Conservation (phyloP, 2,888 invertebrate genomes). For the Amphipoea lucens region DNA sequence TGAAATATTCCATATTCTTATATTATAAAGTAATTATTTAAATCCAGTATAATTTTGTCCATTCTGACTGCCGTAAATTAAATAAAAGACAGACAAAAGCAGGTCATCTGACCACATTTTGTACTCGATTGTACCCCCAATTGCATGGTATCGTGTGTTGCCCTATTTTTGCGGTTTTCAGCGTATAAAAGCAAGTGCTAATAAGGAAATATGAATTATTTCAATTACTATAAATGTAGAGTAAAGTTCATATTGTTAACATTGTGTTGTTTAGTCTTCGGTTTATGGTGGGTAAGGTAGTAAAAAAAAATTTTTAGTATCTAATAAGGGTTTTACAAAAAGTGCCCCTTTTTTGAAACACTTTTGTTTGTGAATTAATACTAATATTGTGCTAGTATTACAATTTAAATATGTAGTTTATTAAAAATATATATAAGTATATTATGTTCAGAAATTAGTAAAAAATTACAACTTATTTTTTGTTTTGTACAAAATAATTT, state of each 20-base stretch:
- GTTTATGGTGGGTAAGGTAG: slow-evolving; percentile 10
- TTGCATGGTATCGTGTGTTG: slow-evolving; percentile 18
- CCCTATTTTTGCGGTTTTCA: slow-evolving; percentile 40
- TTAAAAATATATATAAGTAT: no score
- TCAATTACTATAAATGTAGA: neutral
- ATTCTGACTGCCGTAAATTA: neutral
- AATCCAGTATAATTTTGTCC: neutral
- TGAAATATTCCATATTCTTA: neutral
- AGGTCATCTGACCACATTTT: slow-evolving; percentile 60
- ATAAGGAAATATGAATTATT: slow-evolving; percentile 43
- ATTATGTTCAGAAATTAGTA: neutral
- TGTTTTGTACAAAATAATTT: neutral
- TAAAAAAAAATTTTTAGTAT: neutral
- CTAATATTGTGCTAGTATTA: neutral
- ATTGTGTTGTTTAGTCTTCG: slow-evolving; percentile 12
- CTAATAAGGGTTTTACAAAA: neutral
- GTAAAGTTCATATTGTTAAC: slow-evolving; percentile 21
- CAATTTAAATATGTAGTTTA: no score
- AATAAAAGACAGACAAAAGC: slow-evolving; percentile 13
- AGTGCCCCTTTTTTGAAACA: neutral
- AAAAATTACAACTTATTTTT: neutral
- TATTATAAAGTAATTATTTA: neutral
- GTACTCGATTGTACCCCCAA: slow-evolving; percentile 53
- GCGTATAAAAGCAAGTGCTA: slow-evolving; percentile 38
- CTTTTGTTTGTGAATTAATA: neutral